Base-by-base conservation (phyloP, 2,113 vertebrate species). In the Aspiorhynchus laticeps region DNA sequence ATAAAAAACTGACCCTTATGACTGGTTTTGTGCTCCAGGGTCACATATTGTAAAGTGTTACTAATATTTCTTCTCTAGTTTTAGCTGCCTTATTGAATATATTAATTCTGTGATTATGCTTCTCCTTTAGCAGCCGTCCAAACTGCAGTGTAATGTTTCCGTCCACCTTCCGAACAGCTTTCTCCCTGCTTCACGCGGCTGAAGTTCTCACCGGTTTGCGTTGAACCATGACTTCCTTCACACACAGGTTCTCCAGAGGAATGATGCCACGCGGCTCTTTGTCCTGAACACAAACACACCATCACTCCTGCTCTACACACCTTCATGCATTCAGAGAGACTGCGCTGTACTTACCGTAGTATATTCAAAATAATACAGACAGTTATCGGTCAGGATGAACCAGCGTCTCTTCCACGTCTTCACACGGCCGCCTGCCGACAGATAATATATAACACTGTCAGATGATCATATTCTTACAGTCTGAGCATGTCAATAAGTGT, bases 201-300 rank as follows among this genome's bases (percentile, higher is more conserved):
- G 21, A 59, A 9, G 56, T n/a, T 73, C 91, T 91, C 93, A 99
- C 98, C 21, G 96, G 96, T 92, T 99, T 99, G 87, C 98, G 97
- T 71, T 95, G 90, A 84, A 95, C 96, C 0, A 95, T 93, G 77
- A 96, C 95, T 86, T 96, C 96, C 91, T 90, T 94, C 56, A 99
- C 96, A 0, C 96, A 97, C 0, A 99, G 95, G 87, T 99, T 99
- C 92, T 99, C 98, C 11, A 99, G 91, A 61, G 78, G 98, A 41
- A 99, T 98, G 92, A 99, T 99, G 24, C 98, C 98, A 67, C 97
- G 92, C 1, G 98, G 97, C 88, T 99, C 98, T 91, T 99, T 99
- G 90, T 99, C 98, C 98, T 99, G 88, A 56, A 85, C 80, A 76
- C 56, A 86, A 90, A 84, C 75, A 15, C 36, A 26, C 1, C 1